These are phyloP conservation scores for Anolis carolinensis DNA, from an alignment of 2,113 vertebrate species.

Conservation along the genomic window DNA sequence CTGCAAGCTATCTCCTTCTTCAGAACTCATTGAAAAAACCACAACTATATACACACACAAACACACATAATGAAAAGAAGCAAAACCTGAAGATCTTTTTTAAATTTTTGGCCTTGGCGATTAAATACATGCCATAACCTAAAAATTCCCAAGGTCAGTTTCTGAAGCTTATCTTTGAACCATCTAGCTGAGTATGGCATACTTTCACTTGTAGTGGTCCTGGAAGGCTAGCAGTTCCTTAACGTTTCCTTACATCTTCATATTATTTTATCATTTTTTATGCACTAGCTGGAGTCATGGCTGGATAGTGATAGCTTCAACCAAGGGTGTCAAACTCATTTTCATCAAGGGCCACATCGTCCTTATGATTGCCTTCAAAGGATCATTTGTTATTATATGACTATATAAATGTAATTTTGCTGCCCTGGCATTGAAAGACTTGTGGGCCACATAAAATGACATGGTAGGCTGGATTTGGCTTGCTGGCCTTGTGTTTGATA, in stretches of 20 bases:
- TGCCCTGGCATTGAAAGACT: no score
- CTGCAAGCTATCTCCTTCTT: constrained; percentile 37
- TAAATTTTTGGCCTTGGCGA: no score
- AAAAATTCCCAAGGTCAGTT: not conserved
- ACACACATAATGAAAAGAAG: constrained; percentile 34
- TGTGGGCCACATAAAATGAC: no score
- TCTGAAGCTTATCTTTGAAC: not conserved
- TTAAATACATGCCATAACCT: not conserved
- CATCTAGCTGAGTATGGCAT: not conserved
- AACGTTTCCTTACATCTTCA: not conserved
- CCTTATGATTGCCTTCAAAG: no score
- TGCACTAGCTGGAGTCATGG: no score
- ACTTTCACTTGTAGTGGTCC: no score
- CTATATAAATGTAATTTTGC: no score
- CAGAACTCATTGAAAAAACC: constrained; percentile 21
- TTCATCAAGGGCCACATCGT: no score
- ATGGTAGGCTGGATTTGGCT: no score
- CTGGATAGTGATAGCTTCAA: not conserved
- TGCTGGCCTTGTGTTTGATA: no score
- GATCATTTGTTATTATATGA: no score
- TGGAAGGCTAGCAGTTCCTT: not conserved
- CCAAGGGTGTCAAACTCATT: no score
- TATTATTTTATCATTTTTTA: not conserved
- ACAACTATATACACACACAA: not conserved
- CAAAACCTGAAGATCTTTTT: constrained; percentile 28